Conservation (phyloP, 1,140 invertebrate species). For the Drusus annulatus region DNA sequence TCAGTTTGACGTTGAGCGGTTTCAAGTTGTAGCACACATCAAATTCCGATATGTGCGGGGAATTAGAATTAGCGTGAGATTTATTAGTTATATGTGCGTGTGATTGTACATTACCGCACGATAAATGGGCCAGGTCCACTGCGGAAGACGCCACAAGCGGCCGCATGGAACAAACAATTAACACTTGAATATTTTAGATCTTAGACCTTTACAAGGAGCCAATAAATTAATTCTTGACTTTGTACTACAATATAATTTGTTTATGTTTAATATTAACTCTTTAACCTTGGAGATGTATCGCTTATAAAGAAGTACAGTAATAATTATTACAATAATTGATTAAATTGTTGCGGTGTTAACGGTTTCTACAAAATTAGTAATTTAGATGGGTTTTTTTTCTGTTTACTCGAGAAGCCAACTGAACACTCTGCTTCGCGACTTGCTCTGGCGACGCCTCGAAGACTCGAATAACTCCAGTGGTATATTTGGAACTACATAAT, state of each 20-base stretch:
- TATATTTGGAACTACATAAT: slow-evolving; percentile 70
- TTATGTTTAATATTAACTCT: no score
- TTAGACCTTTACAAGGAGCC: slow-evolving; percentile 7
- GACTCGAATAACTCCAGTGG: slow-evolving; percentile 73
- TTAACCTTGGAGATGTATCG: no score
- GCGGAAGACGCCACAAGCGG: slow-evolving; percentile 71
- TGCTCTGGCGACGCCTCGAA: slow-evolving; percentile 70
- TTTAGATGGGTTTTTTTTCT: not conserved
- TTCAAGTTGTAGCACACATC: slow-evolving; percentile 57
- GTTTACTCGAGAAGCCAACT: slow-evolving; percentile 71
- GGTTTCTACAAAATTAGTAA: no score
- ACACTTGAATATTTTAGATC: slow-evolving; percentile 43
- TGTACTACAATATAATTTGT: no score
- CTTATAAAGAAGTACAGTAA: no score
- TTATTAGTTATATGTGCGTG: slow-evolving; percentile 76
- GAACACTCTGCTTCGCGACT: slow-evolving; percentile 72
- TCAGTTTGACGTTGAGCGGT: slow-evolving; percentile 50
- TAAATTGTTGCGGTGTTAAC: no score
- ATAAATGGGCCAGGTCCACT: slow-evolving; percentile 75
- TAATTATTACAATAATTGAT: no score
- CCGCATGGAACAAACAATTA: slow-evolving; percentile 73
- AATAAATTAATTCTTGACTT: not conserved
- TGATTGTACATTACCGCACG: slow-evolving; percentile 78
- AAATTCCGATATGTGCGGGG: slow-evolving; percentile 49
- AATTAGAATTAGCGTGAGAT: slow-evolving; percentile 65